These are phyloP conservation scores for Pandemis heparana DNA, from an alignment of 2,888 invertebrate species.

Conservation along the genomic window DNA sequence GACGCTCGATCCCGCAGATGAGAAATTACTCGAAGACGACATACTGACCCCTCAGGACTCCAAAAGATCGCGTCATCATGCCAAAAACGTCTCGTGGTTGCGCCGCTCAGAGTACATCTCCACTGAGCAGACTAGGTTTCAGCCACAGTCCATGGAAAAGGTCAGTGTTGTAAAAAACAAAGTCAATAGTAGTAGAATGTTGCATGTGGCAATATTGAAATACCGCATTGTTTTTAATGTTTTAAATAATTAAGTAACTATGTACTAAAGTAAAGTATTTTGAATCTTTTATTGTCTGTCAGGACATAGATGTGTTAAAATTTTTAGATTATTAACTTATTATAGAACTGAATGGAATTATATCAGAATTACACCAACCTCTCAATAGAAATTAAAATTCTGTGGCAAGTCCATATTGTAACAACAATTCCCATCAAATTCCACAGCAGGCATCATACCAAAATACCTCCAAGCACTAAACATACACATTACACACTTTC, in stretches of 20 bases:
- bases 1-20: slow-evolving; percentile 95
- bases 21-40: slow-evolving; percentile 98
- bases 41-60: slow-evolving; percentile 94
- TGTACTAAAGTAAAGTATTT: background rate
- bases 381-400: no score
- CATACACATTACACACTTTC: no score
- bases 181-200: background rate
- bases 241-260: background rate
- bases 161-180: slow-evolving; percentile 50
- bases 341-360: no score
- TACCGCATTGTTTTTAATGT: background rate
- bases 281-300: background rate
- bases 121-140: slow-evolving; percentile 98
- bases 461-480: no score
- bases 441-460: no score
- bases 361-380: no score
- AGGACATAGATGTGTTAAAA: background rate
- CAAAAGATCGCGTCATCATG: slow-evolving; percentile 97
- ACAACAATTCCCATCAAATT: no score
- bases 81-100: slow-evolving; percentile 98
- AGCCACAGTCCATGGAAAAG: slow-evolving; percentile 98
- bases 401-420: no score
- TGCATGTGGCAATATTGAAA: background rate
- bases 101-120: slow-evolving; percentile 99
- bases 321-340: background rate